Conservation (phyloP, 2,113 vertebrate genomes). For the Pelecanus crispus region DNA sequence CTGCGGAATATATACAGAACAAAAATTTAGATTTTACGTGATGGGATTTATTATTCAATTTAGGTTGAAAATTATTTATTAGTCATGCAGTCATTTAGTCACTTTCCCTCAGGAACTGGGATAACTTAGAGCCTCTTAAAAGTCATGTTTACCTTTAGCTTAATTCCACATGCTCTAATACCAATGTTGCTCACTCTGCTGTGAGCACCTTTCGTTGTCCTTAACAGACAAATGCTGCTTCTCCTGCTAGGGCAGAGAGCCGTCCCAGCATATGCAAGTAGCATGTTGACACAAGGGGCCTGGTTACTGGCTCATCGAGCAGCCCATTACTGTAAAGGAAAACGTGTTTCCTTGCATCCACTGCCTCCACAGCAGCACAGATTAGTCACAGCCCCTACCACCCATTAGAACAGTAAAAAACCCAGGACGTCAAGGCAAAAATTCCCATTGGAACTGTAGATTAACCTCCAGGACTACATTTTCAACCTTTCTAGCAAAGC, state of each 20-base stretch:
- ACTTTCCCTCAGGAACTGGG: neutral
- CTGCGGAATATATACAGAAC: neutral
- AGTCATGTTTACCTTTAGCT: neutral
- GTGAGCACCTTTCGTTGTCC: neutral
- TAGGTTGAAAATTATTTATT: constrained; percentile 23
- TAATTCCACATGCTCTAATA: neutral
- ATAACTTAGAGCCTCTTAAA: neutral
- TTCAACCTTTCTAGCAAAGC: neutral
- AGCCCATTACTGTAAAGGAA: neutral
- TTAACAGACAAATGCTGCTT: neutral
- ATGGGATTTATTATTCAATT: constrained; percentile 25
- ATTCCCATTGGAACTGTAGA: neutral
- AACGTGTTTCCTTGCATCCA: neutral
- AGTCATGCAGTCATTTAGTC: neutral
- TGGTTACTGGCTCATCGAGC: neutral
- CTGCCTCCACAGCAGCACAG: neutral
- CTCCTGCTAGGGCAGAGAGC: neutral
- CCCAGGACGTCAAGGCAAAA: neutral
- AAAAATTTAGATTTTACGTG: neutral
- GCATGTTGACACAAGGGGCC: neutral
- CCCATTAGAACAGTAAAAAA: neutral
- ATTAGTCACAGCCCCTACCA: neutral
- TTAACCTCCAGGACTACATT: neutral
- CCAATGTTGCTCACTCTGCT: neutral
- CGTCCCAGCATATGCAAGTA: neutral